Base-by-base conservation (phyloP, 2,888 invertebrate genomes). In the Chymomyza fuscimana region DNA sequence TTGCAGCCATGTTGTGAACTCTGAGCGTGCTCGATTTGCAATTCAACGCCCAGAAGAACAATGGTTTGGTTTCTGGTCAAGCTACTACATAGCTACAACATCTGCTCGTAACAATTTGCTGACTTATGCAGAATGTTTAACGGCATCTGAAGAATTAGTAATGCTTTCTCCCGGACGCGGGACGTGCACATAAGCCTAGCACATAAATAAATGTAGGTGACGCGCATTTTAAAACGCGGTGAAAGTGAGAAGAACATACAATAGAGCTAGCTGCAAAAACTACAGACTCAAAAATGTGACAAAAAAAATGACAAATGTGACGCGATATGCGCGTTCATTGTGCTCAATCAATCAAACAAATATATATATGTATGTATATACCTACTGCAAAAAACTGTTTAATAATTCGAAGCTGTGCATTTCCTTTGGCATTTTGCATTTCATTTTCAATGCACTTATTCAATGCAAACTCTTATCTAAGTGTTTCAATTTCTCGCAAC, bases 31-130 rank as follows among this genome's bases (percentile, higher is more conserved):
- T 46, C 74, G 79, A 84, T 84, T 84, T 84, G 83, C 83, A 84
- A 84, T 84, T 84, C 83, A 86, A 80, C 77, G 83, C 82, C 36
- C 52, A 22, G 58, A 60, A 84, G 83, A 84, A 86, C 83, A 83
- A 84, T 86, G 86, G 82, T 73, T 71, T 51, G 32, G 5, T 32
- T 9, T 5, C 32, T 67, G 66, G 29, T 7, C 46, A 62, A 40
- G 52, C 52, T 75, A 61, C 75, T 60, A 61, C 65, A 73, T 64
- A 32, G 9, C 32, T 7, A 69, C 16, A 68, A 68, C 69, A 54
- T 82, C 82, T 82, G 85, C 82, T 85, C 82, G 82, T 85, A 82
- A 82, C 85, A 82, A 85, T 82, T 82, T 58, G 81, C 77, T 81
- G 81, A 77, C 85, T 82, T 82, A 85, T 82, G 82, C 82, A 82